Evolutionary conservation across 2,888 invertebrate species (phyloP).

Genomic region (Ophonus ardosiacus): DNA sequence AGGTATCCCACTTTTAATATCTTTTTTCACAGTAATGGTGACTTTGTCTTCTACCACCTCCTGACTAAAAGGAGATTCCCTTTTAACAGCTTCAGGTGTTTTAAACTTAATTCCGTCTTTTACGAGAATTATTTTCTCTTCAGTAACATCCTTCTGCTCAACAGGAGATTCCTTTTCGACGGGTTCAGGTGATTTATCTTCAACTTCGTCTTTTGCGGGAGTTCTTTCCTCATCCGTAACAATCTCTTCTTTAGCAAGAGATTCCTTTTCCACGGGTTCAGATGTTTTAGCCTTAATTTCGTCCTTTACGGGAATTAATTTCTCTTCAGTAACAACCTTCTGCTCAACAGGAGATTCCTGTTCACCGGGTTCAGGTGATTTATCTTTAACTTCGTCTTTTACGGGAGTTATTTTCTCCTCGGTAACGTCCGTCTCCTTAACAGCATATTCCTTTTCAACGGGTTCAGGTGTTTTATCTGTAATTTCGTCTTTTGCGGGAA

Average conservation of each 20-base stretch:
- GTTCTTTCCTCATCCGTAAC: neutral
- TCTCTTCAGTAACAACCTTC: neutral
- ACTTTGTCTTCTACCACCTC: too few relatives aligned
- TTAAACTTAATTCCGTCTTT: slow-evolving; percentile 9
- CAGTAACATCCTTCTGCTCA: too few relatives aligned
- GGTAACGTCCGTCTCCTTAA: neutral
- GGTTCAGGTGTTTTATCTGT: neutral
- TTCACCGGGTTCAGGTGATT: neutral
- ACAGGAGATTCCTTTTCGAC: neutral
- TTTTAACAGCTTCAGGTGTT: too few relatives aligned
- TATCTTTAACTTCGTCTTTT: slow-evolving; percentile 5
- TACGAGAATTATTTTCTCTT: neutral
- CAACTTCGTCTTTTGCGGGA: neutral
- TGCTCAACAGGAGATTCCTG: neutral
- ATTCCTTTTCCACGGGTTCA: neutral
- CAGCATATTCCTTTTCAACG: neutral
- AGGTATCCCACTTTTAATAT: too few relatives aligned
- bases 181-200: neutral
- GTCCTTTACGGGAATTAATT: neutral
- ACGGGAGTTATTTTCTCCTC: neutral
- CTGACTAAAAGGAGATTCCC: too few relatives aligned
- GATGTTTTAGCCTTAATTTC: neutral
- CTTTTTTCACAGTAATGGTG: too few relatives aligned
- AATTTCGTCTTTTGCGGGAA: neutral
- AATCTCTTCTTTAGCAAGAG: neutral